Base-by-base conservation (phyloP, 2,113 vertebrate genomes). In the Callithrix jacchus region DNA sequence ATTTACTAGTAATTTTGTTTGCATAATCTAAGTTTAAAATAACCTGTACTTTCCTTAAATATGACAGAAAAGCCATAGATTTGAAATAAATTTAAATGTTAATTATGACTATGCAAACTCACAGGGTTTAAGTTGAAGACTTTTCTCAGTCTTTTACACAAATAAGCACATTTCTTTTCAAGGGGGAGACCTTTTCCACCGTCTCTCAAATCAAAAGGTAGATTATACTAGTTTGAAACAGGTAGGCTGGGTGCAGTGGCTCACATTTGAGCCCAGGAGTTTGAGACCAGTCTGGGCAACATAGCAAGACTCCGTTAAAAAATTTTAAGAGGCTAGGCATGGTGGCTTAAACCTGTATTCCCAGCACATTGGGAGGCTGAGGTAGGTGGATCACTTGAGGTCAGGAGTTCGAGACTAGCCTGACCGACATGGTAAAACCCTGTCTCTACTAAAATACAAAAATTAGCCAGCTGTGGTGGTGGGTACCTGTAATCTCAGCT, bases 11-110 rank as follows among this genome's bases (percentile, higher is more conserved):
- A 80, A 92, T 70, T 93, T 95, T 92, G 89, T 83, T 86, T 96
- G 12, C 32, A 79, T 82, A 71, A 54, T 68, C 71, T 91, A 93
- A 93, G 77, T 89, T 95, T 83, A 85, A 96, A 91, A 71, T 64
- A 81, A 94, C 54, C 42, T 71, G 30, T 74, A 73, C 13, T 87
- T 87, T 92, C 71, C 40, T 91, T 80, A 91, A 71, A 32, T 73
- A 21, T 27, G 23, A 86, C 35, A 96, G 52, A 35, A 86, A 92
- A 56, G 35, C 13, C 52, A 35, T 37, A 13, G 10, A 82, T 93
- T 93, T 95, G 58, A 83, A 93, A 82, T 93, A 37, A 52, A 52
- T 73, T 27, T 88, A 52, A 80, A 89, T 54, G 42, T 85, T 90
- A 91, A 56, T 84, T 77, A 64, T 79, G 40, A 54, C 80, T 70